Conservation (phyloP, 1,140 invertebrate species). For the Saccostrea glomerata region DNA sequence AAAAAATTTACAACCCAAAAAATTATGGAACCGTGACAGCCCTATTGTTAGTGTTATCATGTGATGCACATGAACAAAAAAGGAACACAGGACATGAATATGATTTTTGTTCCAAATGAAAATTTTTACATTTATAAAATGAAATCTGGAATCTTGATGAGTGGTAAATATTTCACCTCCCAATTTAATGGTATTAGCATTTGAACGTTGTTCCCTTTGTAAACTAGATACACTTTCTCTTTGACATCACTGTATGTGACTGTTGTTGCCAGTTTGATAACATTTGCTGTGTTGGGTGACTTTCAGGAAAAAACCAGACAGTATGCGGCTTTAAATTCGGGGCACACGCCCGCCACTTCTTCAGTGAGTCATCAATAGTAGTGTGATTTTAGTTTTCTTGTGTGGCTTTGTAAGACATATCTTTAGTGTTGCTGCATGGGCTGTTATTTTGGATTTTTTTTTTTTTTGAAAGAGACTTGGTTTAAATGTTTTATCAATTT, state of each 20-base stretch:
- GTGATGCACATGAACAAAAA: neutral
- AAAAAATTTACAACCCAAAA: no score
- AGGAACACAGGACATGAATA: neutral
- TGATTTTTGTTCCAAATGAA: neutral
- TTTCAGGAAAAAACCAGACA: constrained; percentile 52
- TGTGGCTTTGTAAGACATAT: neutral
- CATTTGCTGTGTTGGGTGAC: constrained; percentile 37
- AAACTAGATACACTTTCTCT: neutral
- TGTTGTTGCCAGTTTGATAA: constrained; percentile 24
- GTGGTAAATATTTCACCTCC: constrained; percentile 24
- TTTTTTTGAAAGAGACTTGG: neutral
- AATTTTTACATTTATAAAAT: neutral
- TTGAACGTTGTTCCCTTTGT: neutral
- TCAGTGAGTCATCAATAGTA: constrained; percentile 49
- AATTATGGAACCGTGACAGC: no score
- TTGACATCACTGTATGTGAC: neutral
- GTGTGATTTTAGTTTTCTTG: neutral
- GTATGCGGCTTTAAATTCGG: constrained; percentile 48
- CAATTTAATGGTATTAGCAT: neutral
- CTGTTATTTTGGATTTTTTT: neutral
- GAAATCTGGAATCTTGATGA: neutral
- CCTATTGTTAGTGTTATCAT: neutral
- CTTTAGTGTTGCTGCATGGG: constrained; percentile 17
- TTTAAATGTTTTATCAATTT: no score
- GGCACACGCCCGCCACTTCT: constrained; percentile 37